Evolutionary conservation across 2,113 vertebrate species (phyloP), one percentile per base, ranked within the genome.

Genomic region (Chroicocephalus ridibundus): DNA sequence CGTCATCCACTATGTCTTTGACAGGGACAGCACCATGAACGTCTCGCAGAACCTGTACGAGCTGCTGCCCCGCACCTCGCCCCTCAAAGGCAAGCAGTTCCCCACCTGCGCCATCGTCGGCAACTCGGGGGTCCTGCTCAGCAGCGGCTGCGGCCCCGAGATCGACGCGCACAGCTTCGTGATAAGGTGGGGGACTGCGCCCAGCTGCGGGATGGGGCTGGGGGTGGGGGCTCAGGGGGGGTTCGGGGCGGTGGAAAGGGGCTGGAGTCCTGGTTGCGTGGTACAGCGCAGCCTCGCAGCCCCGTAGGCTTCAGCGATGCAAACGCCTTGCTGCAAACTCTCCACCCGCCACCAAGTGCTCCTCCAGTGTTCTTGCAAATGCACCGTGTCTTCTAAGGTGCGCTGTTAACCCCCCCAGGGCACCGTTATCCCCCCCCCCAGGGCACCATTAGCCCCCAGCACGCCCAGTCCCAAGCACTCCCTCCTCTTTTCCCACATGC

Each of bases 21-120:
- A 99, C 97, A 98, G 99, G 78, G 99, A 99, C 96, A 99, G 99
- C 98, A 99, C 99, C 44, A 99, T 99, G 96, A 99, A 99, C 10
- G 98, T 99, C 76, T 99, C 99, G 0, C 99, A 99, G 93, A 99
- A 99, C 97, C 98, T 99, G 75, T 99, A 99, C 2, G 98, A 98
- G 80, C 99, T 99, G n/a, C 95, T 99, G 65, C 99, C 99, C 42
- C 98, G 98, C 6, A 98, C 96, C 6, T 99, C 99, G 0, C 99
- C 99, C 2, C 98, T 99, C 97, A 99, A 99, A 96, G 99, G 99
- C 94, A 99, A 98, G 69, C 98, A 99, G 93, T 99, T 99, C 96
- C 97, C 96, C 88, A 98, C 98, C 32, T 99, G 99, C 4, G 99
- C 99, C 95, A 99, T 99, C 4, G 99, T 99, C 74, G 99, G 99